These are phyloP conservation scores for Lissocephala sabroskyi DNA, from an alignment of 2,888 invertebrate genomes.

Conservation along the genomic window DNA sequence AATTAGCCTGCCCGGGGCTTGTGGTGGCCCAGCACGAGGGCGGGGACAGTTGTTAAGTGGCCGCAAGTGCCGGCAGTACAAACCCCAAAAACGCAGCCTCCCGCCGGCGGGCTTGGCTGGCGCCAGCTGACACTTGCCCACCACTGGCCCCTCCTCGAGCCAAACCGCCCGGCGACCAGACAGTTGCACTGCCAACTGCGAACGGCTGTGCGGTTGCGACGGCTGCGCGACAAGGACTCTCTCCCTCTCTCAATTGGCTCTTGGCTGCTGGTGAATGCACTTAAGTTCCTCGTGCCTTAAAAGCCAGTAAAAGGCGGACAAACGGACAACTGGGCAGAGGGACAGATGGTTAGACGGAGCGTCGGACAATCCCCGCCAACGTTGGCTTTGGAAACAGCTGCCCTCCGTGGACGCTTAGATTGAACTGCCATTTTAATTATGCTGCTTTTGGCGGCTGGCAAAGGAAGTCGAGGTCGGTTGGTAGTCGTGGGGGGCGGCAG, in stretches of 20 bases:
- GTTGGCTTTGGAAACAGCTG: constrained; percentile 9
- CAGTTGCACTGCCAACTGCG: constrained; percentile 11
- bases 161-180: constrained; percentile 18
- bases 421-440: constrained; percentile 57
- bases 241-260: too few relatives aligned
- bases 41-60: constrained; percentile 21
- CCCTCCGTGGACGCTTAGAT: constrained; percentile 29
- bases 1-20: constrained; percentile 49
- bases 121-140: not conserved
- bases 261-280: too few relatives aligned
- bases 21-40: constrained; percentile 1
- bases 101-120: too few relatives aligned
- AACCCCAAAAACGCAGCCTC: not conserved
- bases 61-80: constrained; percentile 17
- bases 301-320: constrained; percentile 9
- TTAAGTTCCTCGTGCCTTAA: not conserved
- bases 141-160: too few relatives aligned
- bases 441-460: constrained; percentile 30
- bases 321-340: too few relatives aligned
- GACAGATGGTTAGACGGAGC: too few relatives aligned
- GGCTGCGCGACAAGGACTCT: too few relatives aligned
- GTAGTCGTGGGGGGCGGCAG: constrained; percentile 6
- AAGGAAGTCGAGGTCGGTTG: constrained; percentile 1
- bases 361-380: too few relatives aligned
- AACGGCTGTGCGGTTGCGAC: too few relatives aligned